phyloP scores from a whole-genome alignment of 2,113 vertebrate genomes.

The Grantiella picta region DNA sequence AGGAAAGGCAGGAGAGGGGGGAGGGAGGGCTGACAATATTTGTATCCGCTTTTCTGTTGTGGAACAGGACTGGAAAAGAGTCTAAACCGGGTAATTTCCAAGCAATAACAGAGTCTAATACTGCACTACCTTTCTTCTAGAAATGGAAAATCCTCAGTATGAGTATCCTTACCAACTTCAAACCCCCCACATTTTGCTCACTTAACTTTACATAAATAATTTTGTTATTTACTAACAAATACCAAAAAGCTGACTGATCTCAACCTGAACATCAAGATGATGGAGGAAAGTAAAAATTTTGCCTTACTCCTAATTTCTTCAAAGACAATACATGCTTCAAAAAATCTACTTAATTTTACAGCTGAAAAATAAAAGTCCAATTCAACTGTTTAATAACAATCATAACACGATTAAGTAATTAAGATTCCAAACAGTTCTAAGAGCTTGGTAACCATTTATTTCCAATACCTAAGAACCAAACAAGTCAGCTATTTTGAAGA shows the following conservation, averaged over 20 bases:
- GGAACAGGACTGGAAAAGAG: not conserved
- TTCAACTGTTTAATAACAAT: not conserved
- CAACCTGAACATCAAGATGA: not conserved
- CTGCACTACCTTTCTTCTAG: not conserved
- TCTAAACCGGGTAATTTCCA: not conserved
- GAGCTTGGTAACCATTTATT: not conserved
- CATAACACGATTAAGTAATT: not conserved
- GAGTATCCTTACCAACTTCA: not conserved
- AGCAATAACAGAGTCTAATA: not conserved
- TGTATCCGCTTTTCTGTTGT: rapidly evolving
- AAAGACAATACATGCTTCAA: not conserved
- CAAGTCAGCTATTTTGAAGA: not conserved
- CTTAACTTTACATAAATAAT: not conserved
- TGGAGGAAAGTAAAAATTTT: not conserved
- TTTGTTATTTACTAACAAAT: not conserved
- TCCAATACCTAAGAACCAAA: not conserved
- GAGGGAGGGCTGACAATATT: not conserved
- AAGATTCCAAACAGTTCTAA: not conserved
- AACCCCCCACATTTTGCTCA: not conserved
- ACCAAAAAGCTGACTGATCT: not conserved
- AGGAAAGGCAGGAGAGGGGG: not conserved
- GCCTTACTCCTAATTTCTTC: not conserved
- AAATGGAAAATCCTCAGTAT: not conserved
- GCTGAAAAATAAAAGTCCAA: not conserved
- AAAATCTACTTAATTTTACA: not conserved